phyloP scores from a whole-genome alignment of 2,797 vertebrate genomes.

The Chromobotia macracanthus region DNA sequence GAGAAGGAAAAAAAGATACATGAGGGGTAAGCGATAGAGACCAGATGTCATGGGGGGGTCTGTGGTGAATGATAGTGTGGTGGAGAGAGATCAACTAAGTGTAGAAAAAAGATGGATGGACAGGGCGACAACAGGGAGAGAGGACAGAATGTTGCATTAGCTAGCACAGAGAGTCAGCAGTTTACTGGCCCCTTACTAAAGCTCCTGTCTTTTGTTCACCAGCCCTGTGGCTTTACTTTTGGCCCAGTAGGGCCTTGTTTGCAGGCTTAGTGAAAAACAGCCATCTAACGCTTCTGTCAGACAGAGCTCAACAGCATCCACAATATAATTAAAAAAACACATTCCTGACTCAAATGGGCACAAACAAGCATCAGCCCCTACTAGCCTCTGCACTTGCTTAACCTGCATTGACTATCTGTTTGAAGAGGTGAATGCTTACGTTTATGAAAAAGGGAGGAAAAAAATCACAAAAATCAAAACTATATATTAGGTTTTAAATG shows the following conservation, averaged over 20 bases:
- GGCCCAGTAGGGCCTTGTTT: slow-evolving; percentile 72
- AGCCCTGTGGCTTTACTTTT: slow-evolving; percentile 71
- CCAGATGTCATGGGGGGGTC: slow-evolving; percentile 19
- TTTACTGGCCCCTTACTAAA: slow-evolving; percentile 74
- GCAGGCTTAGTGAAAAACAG: slow-evolving; percentile 74
- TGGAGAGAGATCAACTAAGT: slow-evolving; percentile 7
- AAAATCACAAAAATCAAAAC: no score
- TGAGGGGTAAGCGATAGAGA: not conserved
- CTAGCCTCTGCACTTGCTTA: not conserved
- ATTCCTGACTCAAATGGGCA: slow-evolving; percentile 31
- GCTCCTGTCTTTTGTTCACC: slow-evolving; percentile 75
- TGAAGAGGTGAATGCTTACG: no score
- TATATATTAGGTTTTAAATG: no score
- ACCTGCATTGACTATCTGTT: no score
- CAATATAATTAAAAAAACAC: slow-evolving; percentile 30
- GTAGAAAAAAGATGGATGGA: slow-evolving; percentile 8
- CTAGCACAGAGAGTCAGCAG: slow-evolving; percentile 78
- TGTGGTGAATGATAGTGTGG: slow-evolving; percentile 42
- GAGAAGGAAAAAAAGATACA: not conserved
- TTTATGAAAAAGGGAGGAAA: not conserved
- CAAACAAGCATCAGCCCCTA: slow-evolving; percentile 13
- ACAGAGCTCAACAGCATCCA: slow-evolving; percentile 56
- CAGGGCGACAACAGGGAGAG: slow-evolving; percentile 61
- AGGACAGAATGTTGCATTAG: slow-evolving; percentile 74
- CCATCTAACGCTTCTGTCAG: slow-evolving; percentile 68